These are phyloP conservation scores for Diadromus collaris DNA, from an alignment of 2,888 invertebrate genomes.

Conservation along the genomic window DNA sequence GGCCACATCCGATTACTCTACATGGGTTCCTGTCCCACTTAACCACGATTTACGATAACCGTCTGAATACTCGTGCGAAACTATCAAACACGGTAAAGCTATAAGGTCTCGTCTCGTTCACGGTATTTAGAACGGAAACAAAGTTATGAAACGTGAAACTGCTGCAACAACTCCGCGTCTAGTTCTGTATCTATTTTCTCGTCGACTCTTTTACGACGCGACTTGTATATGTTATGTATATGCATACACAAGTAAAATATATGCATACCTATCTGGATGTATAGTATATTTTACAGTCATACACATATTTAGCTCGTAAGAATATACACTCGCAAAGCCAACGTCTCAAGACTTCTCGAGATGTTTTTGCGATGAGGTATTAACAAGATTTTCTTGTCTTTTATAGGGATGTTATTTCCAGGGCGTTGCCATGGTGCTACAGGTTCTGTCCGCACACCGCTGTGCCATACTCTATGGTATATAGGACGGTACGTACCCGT, in stretches of 20 bases:
- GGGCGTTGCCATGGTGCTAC: not conserved
- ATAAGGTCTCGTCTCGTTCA: not conserved
- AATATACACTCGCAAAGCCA: slow-evolving; percentile 24
- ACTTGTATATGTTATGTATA: not conserved
- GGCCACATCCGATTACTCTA: too few relatives aligned
- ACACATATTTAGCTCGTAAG: slow-evolving; percentile 26
- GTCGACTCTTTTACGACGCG: slow-evolving; percentile 25
- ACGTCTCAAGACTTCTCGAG: slow-evolving; percentile 28
- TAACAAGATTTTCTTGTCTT: slow-evolving; percentile 57
- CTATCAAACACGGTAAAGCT: not conserved
- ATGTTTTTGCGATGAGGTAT: slow-evolving; percentile 53
- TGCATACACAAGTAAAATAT: not conserved
- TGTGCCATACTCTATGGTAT: slow-evolving; percentile 5
- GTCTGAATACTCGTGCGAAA: not conserved
- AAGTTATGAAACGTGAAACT: slow-evolving; percentile 12
- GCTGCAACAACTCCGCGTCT: not conserved
- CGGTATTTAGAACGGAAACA: slow-evolving; percentile 6
- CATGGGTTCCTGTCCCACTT: not conserved
- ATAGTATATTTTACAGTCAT: slow-evolving; percentile 19
- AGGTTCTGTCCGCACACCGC: slow-evolving; percentile 10
- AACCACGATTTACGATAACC: not conserved
- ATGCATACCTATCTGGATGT: not conserved
- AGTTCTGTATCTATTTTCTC: not conserved
- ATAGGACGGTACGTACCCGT: slow-evolving; percentile 31
- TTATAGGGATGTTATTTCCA: slow-evolving; percentile 48